These are phyloP conservation scores for Ceyx cyanopectus DNA, from an alignment of 2,113 vertebrate genomes.

Conservation along the genomic window DNA sequence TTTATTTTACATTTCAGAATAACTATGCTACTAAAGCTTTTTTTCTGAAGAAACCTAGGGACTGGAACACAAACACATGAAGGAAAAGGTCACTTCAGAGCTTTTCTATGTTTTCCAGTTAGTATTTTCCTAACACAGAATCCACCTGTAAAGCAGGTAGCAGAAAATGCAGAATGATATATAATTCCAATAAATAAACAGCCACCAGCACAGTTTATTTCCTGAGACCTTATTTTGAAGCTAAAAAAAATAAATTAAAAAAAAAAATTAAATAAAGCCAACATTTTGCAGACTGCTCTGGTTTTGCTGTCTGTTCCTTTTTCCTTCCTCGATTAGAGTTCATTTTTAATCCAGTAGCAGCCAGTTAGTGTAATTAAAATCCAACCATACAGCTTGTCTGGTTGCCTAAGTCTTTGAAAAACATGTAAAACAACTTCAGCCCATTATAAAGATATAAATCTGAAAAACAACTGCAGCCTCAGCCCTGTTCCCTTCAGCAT, in stretches of 20 bases:
- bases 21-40: neutral
- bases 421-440: slow-evolving; percentile 1
- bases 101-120: neutral
- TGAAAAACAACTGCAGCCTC: slow-evolving; percentile 8
- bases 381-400: neutral
- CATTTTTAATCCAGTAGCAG: neutral
- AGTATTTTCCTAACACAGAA: neutral
- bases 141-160: neutral
- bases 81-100: neutral
- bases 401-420: slow-evolving; percentile 38
- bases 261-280: neutral
- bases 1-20: neutral
- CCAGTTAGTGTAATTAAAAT: slow-evolving; percentile 14
- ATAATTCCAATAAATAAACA: neutral
- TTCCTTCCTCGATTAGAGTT: neutral
- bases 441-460: slow-evolving; percentile 28
- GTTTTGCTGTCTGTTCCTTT: neutral
- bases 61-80: accelerated
- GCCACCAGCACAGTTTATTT: neutral
- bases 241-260: neutral
- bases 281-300: neutral
- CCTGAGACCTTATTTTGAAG: neutral
- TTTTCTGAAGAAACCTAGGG: neutral
- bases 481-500: neutral
- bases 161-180: neutral